Percentiles rank a stretch among this genome's conserved stretches.
phyloP scores from a whole-genome alignment of 2,797 vertebrate species.

The Smutsia gigantea region DNA sequence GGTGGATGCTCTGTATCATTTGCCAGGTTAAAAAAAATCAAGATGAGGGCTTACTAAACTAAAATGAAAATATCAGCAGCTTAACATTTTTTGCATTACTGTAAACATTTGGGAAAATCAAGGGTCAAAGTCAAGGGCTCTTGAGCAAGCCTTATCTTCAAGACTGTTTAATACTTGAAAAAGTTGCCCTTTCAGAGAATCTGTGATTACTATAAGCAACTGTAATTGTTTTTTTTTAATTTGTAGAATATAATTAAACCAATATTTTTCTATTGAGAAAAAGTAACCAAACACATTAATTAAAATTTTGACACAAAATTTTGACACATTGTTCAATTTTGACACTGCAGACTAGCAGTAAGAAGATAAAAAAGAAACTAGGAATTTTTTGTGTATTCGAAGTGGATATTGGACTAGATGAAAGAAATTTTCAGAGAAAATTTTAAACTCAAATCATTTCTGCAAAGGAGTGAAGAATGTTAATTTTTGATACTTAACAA shows the following conservation, averaged over 20 bases:
- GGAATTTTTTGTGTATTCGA: not conserved
- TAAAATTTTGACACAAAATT: not conserved
- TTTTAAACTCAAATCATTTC: not conserved
- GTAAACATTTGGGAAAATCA: not conserved
- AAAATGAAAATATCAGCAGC: not conserved
- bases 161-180: not conserved
- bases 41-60: not conserved
- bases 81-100: not conserved
- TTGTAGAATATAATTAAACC: not conserved
- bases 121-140: not conserved
- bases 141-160: not conserved
- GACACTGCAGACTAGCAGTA: not conserved
- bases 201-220: not conserved
- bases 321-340: not conserved
- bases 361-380: not conserved
- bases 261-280: not conserved
- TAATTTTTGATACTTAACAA: not conserved
- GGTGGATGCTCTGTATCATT: not conserved
- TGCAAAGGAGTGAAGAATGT: not conserved
- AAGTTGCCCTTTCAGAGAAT: not conserved
- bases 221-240: conserved; percentile 29
- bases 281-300: not conserved
- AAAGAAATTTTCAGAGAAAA: not conserved
- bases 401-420: not conserved
- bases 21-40: not conserved